A percentile compares a stretch with the other conserved stretches of the same genome.
Evolutionary conservation across 1,140 invertebrate species (phyloP).

Genomic region (Atta colombica): DNA sequence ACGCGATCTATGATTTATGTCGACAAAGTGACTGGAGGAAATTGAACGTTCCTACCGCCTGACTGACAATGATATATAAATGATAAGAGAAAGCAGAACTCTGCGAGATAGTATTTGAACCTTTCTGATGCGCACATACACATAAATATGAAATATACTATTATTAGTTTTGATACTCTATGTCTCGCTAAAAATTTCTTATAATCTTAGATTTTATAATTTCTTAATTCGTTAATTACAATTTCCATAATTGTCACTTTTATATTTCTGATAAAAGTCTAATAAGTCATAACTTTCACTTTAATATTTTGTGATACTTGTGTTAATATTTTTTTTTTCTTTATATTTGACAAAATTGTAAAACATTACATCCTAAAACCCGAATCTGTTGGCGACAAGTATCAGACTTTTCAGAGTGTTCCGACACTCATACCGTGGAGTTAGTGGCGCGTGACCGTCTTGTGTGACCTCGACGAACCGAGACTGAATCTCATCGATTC

Average conservation of each 20-base stretch:
- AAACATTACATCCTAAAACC: slow-evolving; percentile 28
- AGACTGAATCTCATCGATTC: slow-evolving; percentile 70
- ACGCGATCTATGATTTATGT: slow-evolving; percentile 41
- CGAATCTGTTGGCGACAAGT: slow-evolving; percentile 44
- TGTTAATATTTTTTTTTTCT: not conserved
- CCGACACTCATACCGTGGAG: slow-evolving; percentile 70
- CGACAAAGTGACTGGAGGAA: not conserved
- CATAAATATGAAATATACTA: not conserved
- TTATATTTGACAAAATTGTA: not conserved
- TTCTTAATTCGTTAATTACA: not conserved
- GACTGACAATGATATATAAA: slow-evolving; percentile 14
- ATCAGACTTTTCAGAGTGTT: slow-evolving; percentile 48
- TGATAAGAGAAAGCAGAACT: slow-evolving; percentile 49
- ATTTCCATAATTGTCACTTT: not conserved
- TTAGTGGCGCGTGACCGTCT: slow-evolving; percentile 74
- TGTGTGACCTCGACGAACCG: slow-evolving; percentile 71
- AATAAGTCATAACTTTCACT: not conserved
- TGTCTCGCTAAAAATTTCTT: not conserved
- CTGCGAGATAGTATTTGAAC: not conserved
- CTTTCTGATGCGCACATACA: not conserved
- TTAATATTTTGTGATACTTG: not conserved
- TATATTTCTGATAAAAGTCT: not conserved
- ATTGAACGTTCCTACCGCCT: slow-evolving; percentile 22
- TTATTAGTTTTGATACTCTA: not conserved
- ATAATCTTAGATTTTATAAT: not conserved